Base-by-base conservation (phyloP, 2,113 vertebrate species). In the Apaloderma vittatum region DNA sequence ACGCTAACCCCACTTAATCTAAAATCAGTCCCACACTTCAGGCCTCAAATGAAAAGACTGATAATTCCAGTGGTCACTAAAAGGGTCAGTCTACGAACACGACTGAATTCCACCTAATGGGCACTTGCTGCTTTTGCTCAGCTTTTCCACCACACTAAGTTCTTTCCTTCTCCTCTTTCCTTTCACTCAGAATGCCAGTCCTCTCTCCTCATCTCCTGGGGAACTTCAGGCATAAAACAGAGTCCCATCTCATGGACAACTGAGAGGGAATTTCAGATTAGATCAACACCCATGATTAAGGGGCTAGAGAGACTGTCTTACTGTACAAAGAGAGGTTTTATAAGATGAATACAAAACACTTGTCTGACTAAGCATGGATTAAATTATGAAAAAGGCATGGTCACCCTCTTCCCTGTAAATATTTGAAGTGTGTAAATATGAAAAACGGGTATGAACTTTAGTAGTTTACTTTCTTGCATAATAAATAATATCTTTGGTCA, bases 81-180 rank as follows among this genome's bases (percentile, higher is more conserved):
- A 83, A 57, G 23, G 18, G 36, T 40, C 23, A 46, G 10, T 27
- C 67, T 43, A 34, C 8, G 48, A 61, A 72, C 6, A 48, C 17
- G 34, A 67, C 21, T 77, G 32, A 58, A 76, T 55, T 40, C 17
- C 12, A 29, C n/a, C 43, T 77, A 63, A 62, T 12, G 43, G 46
- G 13, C 0, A 0, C 22, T 29, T 1, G 0, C 24, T 71, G 48
- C 12, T 55, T 61, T 78, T 8, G 0, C 36, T 71, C 30, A 54
- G 11, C 18, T 81, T 72, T 90, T 62, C n/a, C 26, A 86, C 27
- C 20, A 22, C 75, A 48, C 27, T 54, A 34, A 72, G 43, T 59
- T 54, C 37, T 81, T 75, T 32, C 34, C 7, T 52, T 57, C n/a
- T 48, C 23, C 21, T 78, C 79, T 52, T 58, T 26, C 57, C 29